Evolutionary conservation across 2,113 vertebrate species (phyloP).

Genomic region (Herpailurus yagouaroundi): DNA sequence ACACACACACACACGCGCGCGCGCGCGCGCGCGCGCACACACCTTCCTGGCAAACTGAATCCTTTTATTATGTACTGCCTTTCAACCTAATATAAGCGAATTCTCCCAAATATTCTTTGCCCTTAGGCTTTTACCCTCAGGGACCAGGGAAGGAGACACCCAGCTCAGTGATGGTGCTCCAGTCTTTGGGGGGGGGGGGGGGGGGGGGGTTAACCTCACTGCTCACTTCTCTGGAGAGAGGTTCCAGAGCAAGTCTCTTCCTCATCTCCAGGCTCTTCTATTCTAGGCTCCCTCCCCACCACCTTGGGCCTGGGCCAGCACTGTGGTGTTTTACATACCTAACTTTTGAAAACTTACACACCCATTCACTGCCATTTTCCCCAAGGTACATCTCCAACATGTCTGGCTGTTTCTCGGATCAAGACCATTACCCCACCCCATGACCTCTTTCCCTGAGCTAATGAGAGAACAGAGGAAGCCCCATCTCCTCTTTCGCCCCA

Average conservation of each 20-base stretch:
- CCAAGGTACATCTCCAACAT: not conserved
- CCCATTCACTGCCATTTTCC: not conserved
- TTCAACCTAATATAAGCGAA: not conserved
- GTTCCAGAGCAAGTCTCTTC: too few relatives aligned
- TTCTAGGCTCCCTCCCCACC: accelerated
- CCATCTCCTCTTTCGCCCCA: not conserved
- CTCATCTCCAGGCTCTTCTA: accelerated
- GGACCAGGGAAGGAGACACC: not conserved
- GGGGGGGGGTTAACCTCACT: too few relatives aligned
- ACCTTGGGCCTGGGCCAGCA: not conserved
- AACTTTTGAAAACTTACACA: not conserved
- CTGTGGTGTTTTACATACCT: not conserved
- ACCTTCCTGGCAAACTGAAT: not conserved
- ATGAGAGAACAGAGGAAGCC: not conserved
- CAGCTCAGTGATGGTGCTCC: accelerated
- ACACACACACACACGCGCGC: not conserved
- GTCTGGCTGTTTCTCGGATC: not conserved
- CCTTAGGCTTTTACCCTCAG: not conserved
- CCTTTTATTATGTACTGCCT: slow-evolving; percentile 18
- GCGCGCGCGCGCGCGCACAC: not conserved
- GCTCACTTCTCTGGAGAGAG: too few relatives aligned
- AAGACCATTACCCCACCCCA: not conserved
- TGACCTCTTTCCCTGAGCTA: not conserved
- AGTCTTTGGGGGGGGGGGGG: too few relatives aligned
- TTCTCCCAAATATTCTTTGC: not conserved